phyloP scores from a whole-genome alignment of 2,888 invertebrate species.

The Hypolimnas misippus region DNA sequence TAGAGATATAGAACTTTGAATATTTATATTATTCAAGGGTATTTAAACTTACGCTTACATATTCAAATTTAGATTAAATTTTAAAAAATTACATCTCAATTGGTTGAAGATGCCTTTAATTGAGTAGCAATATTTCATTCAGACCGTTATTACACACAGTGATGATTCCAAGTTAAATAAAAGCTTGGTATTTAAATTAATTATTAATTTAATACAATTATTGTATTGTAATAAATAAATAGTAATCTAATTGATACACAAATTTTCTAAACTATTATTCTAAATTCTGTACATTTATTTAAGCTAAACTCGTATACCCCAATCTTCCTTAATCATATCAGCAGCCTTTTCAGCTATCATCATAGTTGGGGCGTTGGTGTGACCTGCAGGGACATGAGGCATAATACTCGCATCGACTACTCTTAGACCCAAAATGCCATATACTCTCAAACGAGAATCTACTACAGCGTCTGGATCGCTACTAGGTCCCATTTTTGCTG shows the following conservation, averaged over 20 bases:
- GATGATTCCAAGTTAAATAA: too few relatives aligned
- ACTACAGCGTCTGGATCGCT: slow-evolving; percentile 79
- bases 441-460: slow-evolving; percentile 76
- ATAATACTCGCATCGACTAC: slow-evolving; percentile 85
- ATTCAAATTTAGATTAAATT: too few relatives aligned
- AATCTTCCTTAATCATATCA: slow-evolving; percentile 79
- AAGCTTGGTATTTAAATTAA: too few relatives aligned
- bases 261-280: background rate
- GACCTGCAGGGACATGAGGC: slow-evolving; percentile 82
- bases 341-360: slow-evolving; percentile 85
- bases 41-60: too few relatives aligned
- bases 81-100: too few relatives aligned
- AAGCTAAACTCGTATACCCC: slow-evolving; percentile 49
- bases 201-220: too few relatives aligned
- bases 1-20: too few relatives aligned
- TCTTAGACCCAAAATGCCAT: slow-evolving; percentile 76
- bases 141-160: too few relatives aligned
- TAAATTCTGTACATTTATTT: background rate
- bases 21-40: too few relatives aligned
- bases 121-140: too few relatives aligned
- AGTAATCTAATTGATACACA: background rate
- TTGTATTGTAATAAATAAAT: background rate
- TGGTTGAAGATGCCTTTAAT: too few relatives aligned
- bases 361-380: slow-evolving; percentile 83
- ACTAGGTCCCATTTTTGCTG: slow-evolving; percentile 80